phyloP scores from a whole-genome alignment of 2,888 invertebrate genomes.

The Agonopterix subpropinquella region DNA sequence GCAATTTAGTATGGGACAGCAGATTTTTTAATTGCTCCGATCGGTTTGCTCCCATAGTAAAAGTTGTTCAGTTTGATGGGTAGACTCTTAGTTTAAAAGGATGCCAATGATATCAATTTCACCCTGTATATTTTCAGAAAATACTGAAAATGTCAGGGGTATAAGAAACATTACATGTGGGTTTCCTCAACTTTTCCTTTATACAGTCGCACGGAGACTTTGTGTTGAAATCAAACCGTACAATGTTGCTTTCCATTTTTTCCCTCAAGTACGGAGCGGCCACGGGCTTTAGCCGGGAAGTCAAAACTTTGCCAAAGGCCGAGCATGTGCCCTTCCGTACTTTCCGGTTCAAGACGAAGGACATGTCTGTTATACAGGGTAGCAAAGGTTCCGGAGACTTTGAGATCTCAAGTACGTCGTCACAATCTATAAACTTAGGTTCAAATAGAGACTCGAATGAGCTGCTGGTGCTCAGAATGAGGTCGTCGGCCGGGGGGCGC shows the following conservation, averaged over 20 bases:
- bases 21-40: no score
- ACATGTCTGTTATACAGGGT: conserved; percentile 45
- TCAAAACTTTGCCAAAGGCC: conserved; percentile 50
- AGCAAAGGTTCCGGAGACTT: conserved; percentile 25
- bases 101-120: no score
- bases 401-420: conserved; percentile 13
- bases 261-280: conserved; percentile 46
- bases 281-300: conserved; percentile 36
- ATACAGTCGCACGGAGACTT: conserved; percentile 55
- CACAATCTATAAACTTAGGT: conserved; percentile 25
- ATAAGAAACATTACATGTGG: neutral
- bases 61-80: no score
- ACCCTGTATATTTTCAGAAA: neutral
- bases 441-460: conserved; percentile 45
- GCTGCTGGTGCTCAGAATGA: conserved; percentile 30
- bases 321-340: conserved; percentile 41
- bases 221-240: conserved; percentile 46
- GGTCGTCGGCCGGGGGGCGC: conserved; percentile 6
- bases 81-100: no score
- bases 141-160: neutral
- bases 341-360: conserved; percentile 41
- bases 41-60: no score
- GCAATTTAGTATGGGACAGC: no score
- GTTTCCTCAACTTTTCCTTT: conserved; percentile 26
- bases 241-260: conserved; percentile 25